A percentile compares a stretch with the other conserved stretches of the same genome.
These are phyloP conservation scores for Cisticola juncidis DNA, from an alignment of 2,113 vertebrate species.

Conservation along the genomic window DNA sequence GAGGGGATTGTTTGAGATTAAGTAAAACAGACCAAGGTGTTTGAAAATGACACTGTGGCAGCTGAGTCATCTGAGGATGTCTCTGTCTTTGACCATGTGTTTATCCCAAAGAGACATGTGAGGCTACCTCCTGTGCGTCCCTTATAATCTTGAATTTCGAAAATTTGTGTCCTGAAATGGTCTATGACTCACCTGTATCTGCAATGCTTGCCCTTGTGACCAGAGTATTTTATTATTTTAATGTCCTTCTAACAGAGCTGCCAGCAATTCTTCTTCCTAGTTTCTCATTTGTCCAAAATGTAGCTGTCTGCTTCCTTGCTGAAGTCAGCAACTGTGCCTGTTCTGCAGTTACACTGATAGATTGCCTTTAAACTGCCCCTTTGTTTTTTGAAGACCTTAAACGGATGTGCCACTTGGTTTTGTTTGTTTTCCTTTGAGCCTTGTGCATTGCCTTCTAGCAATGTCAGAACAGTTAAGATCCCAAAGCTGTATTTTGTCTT, in stretches of 20 bases:
- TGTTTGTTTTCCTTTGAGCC: neutral
- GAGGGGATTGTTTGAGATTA: neutral
- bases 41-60: neutral
- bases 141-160: neutral
- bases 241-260: neutral
- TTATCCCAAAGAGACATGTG: neutral
- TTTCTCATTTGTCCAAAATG: neutral
- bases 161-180: neutral
- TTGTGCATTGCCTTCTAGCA: neutral
- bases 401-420: neutral
- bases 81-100: neutral
- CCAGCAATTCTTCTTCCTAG: neutral
- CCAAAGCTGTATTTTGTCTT: neutral
- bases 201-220: neutral
- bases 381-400: neutral
- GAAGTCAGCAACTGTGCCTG: conserved; percentile 12
- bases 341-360: neutral
- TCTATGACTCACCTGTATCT: neutral
- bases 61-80: neutral
- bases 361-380: neutral
- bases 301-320: conserved; percentile 13
- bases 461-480: neutral
- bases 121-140: neutral
- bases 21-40: neutral
- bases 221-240: conserved; percentile 13